Percentiles rank a stretch among this genome's conserved stretches.
These are phyloP conservation scores for Corythoichthys intestinalis DNA, from an alignment of 2,113 vertebrate genomes.

Conservation along the genomic window DNA sequence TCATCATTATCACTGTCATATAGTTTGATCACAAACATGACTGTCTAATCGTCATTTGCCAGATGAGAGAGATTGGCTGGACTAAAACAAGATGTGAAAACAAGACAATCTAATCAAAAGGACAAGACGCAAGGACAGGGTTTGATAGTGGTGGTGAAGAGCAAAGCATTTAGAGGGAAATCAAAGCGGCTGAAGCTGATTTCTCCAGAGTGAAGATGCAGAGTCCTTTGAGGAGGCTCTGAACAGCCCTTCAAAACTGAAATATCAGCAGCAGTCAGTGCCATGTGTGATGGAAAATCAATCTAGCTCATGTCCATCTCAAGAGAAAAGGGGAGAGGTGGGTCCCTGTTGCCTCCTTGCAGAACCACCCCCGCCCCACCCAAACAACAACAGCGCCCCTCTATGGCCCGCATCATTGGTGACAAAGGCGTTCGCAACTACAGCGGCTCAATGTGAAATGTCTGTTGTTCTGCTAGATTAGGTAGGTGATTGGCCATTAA, in stretches of 20 bases:
- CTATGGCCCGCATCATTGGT: conserved; percentile 38
- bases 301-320: conserved; percentile 69
- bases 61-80: background rate
- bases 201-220: conserved; percentile 62
- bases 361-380: conserved; percentile 35
- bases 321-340: conserved; percentile 42
- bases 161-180: conserved; percentile 46
- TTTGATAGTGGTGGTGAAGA: conserved; percentile 11
- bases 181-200: conserved; percentile 69
- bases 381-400: conserved; percentile 29
- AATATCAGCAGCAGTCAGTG: conserved; percentile 72
- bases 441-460: conserved; percentile 51
- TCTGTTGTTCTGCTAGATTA: conserved; percentile 68
- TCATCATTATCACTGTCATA: background rate
- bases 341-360: conserved; percentile 43
- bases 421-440: conserved; percentile 41
- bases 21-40: background rate
- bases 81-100: conserved; percentile 7
- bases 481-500: conserved; percentile 69
- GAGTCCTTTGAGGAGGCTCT: conserved; percentile 53
- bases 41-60: background rate
- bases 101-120: conserved; percentile 19
- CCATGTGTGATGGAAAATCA: conserved; percentile 72
- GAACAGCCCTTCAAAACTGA: conserved; percentile 65
- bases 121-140: conserved; percentile 18